Base-by-base conservation (phyloP, 2,888 invertebrate species). In the Oxytorus armatus region DNA sequence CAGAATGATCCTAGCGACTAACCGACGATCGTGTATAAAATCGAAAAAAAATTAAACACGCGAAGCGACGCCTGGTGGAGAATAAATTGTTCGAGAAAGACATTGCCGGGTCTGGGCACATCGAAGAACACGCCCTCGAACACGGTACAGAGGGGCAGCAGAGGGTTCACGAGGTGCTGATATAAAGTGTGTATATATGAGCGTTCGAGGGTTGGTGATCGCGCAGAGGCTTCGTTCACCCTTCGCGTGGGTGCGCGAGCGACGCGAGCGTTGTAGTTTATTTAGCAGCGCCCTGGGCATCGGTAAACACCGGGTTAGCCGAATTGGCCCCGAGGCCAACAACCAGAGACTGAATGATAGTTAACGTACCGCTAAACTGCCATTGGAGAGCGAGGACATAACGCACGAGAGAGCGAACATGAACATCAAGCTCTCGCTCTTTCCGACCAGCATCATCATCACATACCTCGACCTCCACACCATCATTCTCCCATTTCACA, bases 221-320 rank as follows among this genome's bases (percentile, higher is more conserved):
- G 76, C 57, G n/a, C n/a, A n/a, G n/a, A 39, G 25, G 29, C 44
- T 63, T 63, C 61, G 63, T 72, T 44, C 44, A 74, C 57, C 63
- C 65, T 72, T 57, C 44, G 69, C 51, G 68, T 57, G 63, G 72
- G 51, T 25, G 79, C 49, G 44, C 51, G 57, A 51, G 63, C 61
- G 82, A 70, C 82, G 84, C 83, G 25, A 55, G 75, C 83, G 84
- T 88, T 85, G 89, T 88, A 89, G 91, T 91, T 91, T 91, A 91
- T 91, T 92, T 91, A 92, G 87, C 89, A 88, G 87, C 85, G 92
- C 92, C 91, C 86, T 88, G 87, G 91, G 92, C 91, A 90, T 90
- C 87, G 90, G 91, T 91, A 92, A 92, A 92, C 90, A 92, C 87
- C 89, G 90, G 91, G 89, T 92, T 91, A 91, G 92, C n/a, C 89